phyloP scores from a whole-genome alignment of 1,140 invertebrate species.

The Polypedilum vanderplanki region DNA sequence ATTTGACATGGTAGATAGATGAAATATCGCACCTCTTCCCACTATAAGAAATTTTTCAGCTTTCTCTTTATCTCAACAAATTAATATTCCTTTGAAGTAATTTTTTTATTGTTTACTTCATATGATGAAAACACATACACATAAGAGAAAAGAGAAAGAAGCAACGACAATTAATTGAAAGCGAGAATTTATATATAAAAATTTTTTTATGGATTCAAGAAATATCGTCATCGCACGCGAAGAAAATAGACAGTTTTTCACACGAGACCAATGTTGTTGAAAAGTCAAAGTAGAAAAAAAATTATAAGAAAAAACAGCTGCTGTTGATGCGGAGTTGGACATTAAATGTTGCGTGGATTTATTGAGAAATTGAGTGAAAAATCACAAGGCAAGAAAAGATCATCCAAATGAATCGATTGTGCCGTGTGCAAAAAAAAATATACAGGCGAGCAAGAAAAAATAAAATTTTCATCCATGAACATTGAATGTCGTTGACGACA shows the following conservation, averaged over 20 bases:
- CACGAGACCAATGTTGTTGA: slow-evolving; percentile 23
- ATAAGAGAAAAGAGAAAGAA: not conserved
- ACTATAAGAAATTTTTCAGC: not conserved
- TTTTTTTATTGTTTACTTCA: not conserved
- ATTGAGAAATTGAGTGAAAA: slow-evolving; percentile 25
- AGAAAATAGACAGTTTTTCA: not conserved
- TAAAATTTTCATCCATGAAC: not conserved
- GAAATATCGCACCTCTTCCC: not conserved
- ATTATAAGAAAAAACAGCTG: slow-evolving; percentile 22
- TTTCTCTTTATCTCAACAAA: not conserved
- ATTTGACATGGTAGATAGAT: too few species aligned
- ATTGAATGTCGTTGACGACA: not conserved
- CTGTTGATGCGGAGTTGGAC: not conserved
- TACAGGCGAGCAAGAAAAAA: not conserved
- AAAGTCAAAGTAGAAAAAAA: not conserved
- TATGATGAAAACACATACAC: not conserved
- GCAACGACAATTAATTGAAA: not conserved
- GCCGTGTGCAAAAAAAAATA: slow-evolving; percentile 25
- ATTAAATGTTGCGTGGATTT: slow-evolving; percentile 29
- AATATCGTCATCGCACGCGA: slow-evolving; percentile 23
- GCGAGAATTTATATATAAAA: not conserved
- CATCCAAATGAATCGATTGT: not conserved
- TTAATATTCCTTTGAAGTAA: not conserved
- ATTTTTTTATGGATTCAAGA: not conserved
- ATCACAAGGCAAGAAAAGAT: slow-evolving; percentile 5